Base-by-base conservation (phyloP, 2,797 vertebrate genomes). In the Ciconia nigra region DNA sequence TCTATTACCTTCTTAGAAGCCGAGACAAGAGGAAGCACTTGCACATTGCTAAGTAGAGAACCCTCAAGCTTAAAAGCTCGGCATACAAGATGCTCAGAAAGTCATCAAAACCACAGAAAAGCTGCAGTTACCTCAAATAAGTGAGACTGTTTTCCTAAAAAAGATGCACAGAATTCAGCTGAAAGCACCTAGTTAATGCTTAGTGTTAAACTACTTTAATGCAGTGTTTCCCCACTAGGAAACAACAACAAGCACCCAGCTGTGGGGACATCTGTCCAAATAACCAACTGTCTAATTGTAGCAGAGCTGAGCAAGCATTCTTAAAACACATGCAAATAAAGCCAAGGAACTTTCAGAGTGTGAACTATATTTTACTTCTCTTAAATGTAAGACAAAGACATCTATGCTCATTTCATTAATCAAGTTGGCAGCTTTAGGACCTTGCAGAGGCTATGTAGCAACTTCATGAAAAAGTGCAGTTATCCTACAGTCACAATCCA, bases 261-360 rank as follows among this genome's bases (percentile, higher is more conserved):
- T 94, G 69, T 58, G 62, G 31, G 15, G 51, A 96, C 81, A 70
- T 89, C 65, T 87, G 88, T 74, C 79, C 90, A 91, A 96, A 81
- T 11, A 74, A 87, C 39, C 66, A 79, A 86, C 78, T 70, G 52
- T 52, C 59, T 52, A 67, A 89, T 6, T 84, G 72, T n/a, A 85
- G 70, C 37, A 90, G 47, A 87, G 42, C 39, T 41, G 14, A 92
- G 59, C 31, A 90, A 85, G 46, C 26, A 61, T 92, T 91, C 72
- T 83, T 83, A 92, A 95, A 66, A 72, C 51, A 77, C 37, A 52
- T 37, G 31, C 42, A 86, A 94, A 88, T 55, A 87, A 96, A 88
- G 61, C 26, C 59, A 89, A 83, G 44, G 54, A 21, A n/a, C 35
- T 79, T 41, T 82, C 15, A 35, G 54, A 88, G 21, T 35, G 16